Evolutionary conservation across 2,888 invertebrate genomes (phyloP), one percentile per base, ranked within the genome.

Genomic region (Drosophila merina): DNA sequence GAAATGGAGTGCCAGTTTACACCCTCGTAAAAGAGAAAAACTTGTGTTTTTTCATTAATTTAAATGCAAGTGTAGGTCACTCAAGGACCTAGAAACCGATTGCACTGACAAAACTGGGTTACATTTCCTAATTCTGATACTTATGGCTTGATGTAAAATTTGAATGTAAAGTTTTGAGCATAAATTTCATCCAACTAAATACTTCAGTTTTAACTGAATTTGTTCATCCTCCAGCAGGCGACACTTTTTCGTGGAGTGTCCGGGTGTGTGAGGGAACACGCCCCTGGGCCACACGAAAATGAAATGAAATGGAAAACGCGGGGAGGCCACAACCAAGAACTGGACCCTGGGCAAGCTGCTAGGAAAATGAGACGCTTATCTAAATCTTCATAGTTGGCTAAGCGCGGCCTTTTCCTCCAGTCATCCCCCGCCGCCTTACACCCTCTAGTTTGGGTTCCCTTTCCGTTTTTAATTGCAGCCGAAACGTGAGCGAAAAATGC

Each of bases 301-400:
- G 64, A 63, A 63, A 63, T 85, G 85, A 84, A 84, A 84, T 75
- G 82, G 82, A 85, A 87, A 84, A 87, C 87, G 76, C 66, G 76
- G 49, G 57, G 49, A 49, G 48, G 33, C 33, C 45, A 42, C 40
- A 58, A 52, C 54, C 33, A 51, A 50, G 40, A 66, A 59, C 70
- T 66, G 69, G 47, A 58, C 57, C 57, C 50, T 38, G 57, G 70
- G 63, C 74, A 74, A 74, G 76, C 68, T 77, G 75, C 86, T 84
- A 85, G 83, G 83, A 88, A 88, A 88, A 86, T 86, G 86, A 88
- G 84, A 72, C 77, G 89, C 89, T 91, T 91, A 91, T 91, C 91
- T 90, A 86, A 86, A 91, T 91, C 91, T 91, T 91, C 88, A 90
- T 91, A 91, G 90, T 91, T 91, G 90, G 91, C 89, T 91, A 91